These are phyloP conservation scores for Macquaria ambigua DNA, from an alignment of 2,113 vertebrate species.

Conservation along the genomic window DNA sequence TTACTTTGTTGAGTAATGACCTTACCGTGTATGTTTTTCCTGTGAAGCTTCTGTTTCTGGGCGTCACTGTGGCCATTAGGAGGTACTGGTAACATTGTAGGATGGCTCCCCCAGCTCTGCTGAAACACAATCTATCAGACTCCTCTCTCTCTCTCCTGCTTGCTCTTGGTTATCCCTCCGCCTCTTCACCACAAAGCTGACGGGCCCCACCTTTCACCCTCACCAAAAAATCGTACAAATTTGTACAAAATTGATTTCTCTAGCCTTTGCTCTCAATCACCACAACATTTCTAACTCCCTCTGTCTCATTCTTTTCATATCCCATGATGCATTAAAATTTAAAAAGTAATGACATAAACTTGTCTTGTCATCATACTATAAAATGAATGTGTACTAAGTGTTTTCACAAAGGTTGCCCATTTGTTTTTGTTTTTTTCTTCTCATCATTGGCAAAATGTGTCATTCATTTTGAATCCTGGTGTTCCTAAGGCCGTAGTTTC, in stretches of 20 bases:
- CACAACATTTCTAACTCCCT: not conserved
- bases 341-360: slow-evolving; percentile 12
- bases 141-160: slow-evolving; percentile 40
- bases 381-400: not conserved
- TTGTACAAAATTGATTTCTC: not conserved
- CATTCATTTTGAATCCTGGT: not conserved
- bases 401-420: slow-evolving; percentile 2
- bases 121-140: slow-evolving; percentile 62
- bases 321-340: not conserved
- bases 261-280: not conserved
- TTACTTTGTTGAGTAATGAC: slow-evolving; percentile 82
- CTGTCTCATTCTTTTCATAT: not conserved
- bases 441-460: not conserved
- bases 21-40: slow-evolving; percentile 80
- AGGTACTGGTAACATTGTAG: slow-evolving; percentile 67
- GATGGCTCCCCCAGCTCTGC: slow-evolving; percentile 59
- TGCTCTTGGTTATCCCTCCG: slow-evolving; percentile 22
- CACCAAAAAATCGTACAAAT: slow-evolving; percentile 26
- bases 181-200: slow-evolving; percentile 39
- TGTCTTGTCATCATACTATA: not conserved
- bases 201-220: not conserved
- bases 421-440: not conserved
- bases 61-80: slow-evolving; percentile 68
- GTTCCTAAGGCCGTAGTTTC: not conserved
- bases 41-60: slow-evolving; percentile 82